Conservation (phyloP, 2,113 vertebrate species). For the Sinocyclocheilus grahami region DNA sequence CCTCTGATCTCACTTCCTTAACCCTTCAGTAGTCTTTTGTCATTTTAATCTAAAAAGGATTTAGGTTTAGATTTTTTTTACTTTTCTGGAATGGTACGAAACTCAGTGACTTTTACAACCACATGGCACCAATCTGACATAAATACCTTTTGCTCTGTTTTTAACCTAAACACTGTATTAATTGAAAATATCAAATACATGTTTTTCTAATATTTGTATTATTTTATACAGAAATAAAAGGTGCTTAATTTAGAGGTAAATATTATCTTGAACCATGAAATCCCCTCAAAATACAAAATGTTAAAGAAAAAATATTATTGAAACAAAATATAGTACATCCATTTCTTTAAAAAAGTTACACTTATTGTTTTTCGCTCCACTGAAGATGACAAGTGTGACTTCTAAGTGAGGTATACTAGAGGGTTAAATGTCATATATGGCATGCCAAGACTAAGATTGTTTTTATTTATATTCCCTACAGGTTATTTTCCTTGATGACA, state of each 20-base stretch:
- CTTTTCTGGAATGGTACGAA: no score
- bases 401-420: not conserved
- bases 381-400: no score
- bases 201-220: not conserved
- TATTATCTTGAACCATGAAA: no score
- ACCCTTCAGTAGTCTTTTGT: not conserved
- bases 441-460: not conserved
- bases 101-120: no score
- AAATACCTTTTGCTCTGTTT: not conserved
- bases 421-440: no score
- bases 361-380: no score
- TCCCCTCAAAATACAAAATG: no score
- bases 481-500: conserved; percentile 95
- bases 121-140: not conserved
- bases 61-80: not conserved
- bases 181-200: not conserved
- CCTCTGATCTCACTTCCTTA: not conserved
- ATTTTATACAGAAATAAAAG: no score
- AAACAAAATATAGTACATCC: no score
- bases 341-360: no score
- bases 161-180: not conserved
- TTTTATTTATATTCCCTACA: conserved; percentile 59
- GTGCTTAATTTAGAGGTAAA: no score
- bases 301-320: no score
- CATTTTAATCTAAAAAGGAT: not conserved